Evolutionary conservation across 1,140 invertebrate genomes (phyloP).

Genomic region (Pollicipes pollicipes): DNA sequence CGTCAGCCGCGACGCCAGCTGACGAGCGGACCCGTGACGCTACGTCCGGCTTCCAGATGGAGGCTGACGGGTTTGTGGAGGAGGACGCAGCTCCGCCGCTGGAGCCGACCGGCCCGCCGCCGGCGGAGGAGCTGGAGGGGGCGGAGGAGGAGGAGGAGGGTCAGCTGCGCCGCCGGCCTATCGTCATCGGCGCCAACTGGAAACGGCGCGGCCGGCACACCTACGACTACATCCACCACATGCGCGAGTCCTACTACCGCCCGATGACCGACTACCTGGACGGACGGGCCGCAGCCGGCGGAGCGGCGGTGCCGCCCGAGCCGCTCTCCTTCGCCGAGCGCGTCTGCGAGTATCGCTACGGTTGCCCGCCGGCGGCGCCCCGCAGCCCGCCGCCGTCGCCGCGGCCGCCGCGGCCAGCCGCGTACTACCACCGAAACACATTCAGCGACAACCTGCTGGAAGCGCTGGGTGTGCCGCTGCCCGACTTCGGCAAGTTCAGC

Average conservation of each 20-base stretch:
- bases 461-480: not conserved
- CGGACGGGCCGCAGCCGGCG: not conserved
- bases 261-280: slow-evolving; percentile 4
- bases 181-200: slow-evolving; percentile 4
- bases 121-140: too few species aligned
- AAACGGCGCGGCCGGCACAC: not conserved
- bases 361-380: not conserved
- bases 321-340: not conserved
- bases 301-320: not conserved
- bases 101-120: too few species aligned
- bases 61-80: not conserved
- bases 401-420: too few species aligned
- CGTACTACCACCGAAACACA: not conserved
- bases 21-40: not conserved
- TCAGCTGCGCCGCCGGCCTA: not conserved
- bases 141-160: not conserved
- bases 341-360: not conserved
- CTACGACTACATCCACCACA: not conserved
- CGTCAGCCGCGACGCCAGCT: too few species aligned
- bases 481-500: not conserved
- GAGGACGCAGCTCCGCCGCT: not conserved
- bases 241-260: not conserved
- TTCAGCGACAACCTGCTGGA: not conserved
- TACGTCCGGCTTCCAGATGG: not conserved
- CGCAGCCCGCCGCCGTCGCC: not conserved